Percentiles rank a stretch among this genome's conserved stretches.
Conservation (phyloP, 1,140 invertebrate species). For the Drosophila malerkotliana region DNA sequence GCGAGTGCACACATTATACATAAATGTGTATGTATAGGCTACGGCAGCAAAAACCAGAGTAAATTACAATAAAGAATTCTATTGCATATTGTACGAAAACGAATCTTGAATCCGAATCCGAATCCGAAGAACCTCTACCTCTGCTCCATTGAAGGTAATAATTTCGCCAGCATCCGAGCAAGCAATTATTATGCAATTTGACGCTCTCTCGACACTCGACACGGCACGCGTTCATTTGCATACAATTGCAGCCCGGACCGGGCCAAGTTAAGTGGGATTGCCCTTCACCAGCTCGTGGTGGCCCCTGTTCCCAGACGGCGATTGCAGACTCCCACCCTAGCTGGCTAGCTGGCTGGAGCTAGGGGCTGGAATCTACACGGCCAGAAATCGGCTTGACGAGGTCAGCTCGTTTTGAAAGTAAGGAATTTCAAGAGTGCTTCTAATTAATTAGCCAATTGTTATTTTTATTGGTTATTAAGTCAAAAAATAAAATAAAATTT, state of each 20-base stretch:
- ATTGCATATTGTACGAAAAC: slow-evolving; percentile 70
- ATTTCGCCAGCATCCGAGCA: slow-evolving; percentile 11
- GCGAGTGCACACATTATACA: slow-evolving; percentile 51
- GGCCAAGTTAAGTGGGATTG: slow-evolving; percentile 14
- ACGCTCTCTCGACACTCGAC: slow-evolving; percentile 33
- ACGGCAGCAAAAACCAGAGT: slow-evolving; percentile 45
- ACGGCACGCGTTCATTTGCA: slow-evolving; percentile 75
- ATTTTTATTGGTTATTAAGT: not conserved
- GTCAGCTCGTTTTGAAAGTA: not conserved
- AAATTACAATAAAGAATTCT: slow-evolving; percentile 82
- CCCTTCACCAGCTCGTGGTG: slow-evolving; percentile 35
- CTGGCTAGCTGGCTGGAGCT: not conserved
- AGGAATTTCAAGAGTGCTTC: not conserved
- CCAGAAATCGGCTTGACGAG: not conserved
- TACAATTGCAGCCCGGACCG: slow-evolving; percentile 61
- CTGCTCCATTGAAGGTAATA: slow-evolving; percentile 12
- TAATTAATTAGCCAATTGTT: not conserved
- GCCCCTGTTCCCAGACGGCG: slow-evolving; percentile 26
- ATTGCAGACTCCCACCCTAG: slow-evolving; percentile 31
- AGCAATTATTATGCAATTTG: slow-evolving; percentile 71
- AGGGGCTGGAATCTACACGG: slow-evolving; percentile 8
- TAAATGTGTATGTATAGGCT: slow-evolving; percentile 52
- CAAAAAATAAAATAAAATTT: not conserved
- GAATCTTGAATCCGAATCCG: too few species aligned
- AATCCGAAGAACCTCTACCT: slow-evolving; percentile 29